phyloP scores from a whole-genome alignment of 2,797 vertebrate genomes.

The Okamejei kenojei region DNA sequence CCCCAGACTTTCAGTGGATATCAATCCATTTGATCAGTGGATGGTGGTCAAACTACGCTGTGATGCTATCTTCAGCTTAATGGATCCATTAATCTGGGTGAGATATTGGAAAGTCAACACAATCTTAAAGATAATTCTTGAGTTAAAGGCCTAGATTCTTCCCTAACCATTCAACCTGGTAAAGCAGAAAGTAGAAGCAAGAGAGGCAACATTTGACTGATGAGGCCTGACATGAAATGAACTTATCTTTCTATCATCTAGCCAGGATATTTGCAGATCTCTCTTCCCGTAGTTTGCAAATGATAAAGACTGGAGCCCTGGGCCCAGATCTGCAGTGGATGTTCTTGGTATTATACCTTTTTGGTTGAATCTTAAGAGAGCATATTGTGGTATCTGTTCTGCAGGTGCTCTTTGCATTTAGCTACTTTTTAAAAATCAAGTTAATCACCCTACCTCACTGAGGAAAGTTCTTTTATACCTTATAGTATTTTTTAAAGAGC shows the following conservation, averaged over 20 bases:
- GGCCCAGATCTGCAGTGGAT: neutral
- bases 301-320: too few species aligned
- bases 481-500: neutral
- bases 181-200: neutral
- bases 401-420: neutral
- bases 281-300: neutral
- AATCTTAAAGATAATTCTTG: neutral
- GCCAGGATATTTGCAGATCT: neutral
- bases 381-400: neutral
- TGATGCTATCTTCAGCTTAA: neutral
- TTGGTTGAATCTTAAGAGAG: neutral
- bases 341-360: neutral
- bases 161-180: neutral
- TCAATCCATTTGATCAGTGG: neutral
- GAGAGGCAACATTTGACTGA: neutral
- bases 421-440: neutral
- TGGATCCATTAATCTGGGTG: neutral
- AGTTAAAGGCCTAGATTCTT: neutral
- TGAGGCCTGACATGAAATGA: neutral
- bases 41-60: neutral
- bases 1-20: too few species aligned
- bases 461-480: neutral
- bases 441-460: neutral
- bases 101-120: neutral
- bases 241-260: neutral